Base-by-base conservation (phyloP, 1,140 invertebrate genomes). In the Aphidius gifuensis region DNA sequence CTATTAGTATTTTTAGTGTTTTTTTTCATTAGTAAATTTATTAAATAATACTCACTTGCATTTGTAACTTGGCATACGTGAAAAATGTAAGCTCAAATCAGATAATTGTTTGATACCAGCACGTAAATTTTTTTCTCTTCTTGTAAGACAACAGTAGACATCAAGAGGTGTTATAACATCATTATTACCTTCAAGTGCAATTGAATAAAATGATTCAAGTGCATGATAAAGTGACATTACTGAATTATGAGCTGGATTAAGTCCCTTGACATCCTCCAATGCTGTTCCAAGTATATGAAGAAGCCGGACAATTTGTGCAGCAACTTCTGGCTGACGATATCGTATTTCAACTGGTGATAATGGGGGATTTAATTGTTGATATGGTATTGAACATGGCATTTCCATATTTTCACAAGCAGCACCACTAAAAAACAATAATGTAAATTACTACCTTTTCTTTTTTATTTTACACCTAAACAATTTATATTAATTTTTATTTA, bases 91-190 rank as follows among this genome's bases (percentile, higher is more conserved):
- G 48, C 67, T 70, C 9, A 80, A 60, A 9, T 78, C 74, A 66
- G 78, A 74, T 7, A 78, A 65, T n/a, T 80, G 79, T 5, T 32
- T 60, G 6, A 76, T 58, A 32, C 79, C 78, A 39, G 58, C 63
- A 59, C 62, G 69, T 3, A 80, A 40, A 11, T 58, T 23, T 0
- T 67, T 60, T 61, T 73, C 62, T 43, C 73, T 77, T 5, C 55
- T 53, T 46, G 72, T 77, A 5, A 80, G 21, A 58, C 77, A 80
- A 54, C 57, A 78, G 59, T 72, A 77, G 9, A 80, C 8, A 64
- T 80, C 78, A 1, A 77, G 55, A 5, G 70, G 70, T 5, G 48
- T 53, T 6, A 78, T 39, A 6, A 69, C 23, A 6, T 49, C 9
- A 9, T 45, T 8, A 0, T 32, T 39, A 3, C 61, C 40, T 23